Conservation (phyloP, 2,888 invertebrate species). For the Ormyrus pomaceus region DNA sequence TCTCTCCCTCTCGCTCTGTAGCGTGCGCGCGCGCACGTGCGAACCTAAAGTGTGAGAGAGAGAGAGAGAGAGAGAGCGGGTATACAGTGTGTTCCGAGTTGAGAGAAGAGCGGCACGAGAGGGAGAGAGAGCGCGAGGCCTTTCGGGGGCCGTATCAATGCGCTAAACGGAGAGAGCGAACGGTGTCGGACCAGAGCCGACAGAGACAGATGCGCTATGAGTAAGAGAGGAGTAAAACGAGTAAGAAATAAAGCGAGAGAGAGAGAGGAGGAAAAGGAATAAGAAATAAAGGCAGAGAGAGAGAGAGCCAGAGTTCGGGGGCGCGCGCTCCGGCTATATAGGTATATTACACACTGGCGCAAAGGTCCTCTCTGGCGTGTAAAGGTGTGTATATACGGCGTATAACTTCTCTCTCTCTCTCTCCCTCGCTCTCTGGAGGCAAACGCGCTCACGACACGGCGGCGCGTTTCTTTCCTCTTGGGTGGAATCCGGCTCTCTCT, state of each 20-base stretch:
- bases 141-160: not conserved
- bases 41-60: not conserved
- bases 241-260: conserved; percentile 29
- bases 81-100: not conserved
- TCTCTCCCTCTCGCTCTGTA: conserved; percentile 41
- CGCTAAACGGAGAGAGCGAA: conserved; percentile 1
- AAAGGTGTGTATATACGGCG: conserved; percentile 39
- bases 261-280: not conserved
- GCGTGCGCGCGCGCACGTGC: conserved; percentile 56
- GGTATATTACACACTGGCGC: conserved; percentile 14
- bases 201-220: conserved; percentile 42
- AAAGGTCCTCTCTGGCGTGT: conserved; percentile 30
- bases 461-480: conserved; percentile 55
- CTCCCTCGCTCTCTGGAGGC: conserved; percentile 43
- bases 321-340: not conserved
- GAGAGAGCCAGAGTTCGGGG: conserved; percentile 40
- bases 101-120: not conserved
- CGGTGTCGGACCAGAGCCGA: conserved; percentile 3
- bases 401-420: conserved; percentile 40
- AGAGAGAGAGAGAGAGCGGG: conserved; percentile 12
- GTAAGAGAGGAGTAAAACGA: conserved; percentile 35
- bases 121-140: not conserved
- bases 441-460: conserved; percentile 51
- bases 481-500: conserved; percentile 52
- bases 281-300: conserved; percentile 45